Conservation (phyloP, 1,140 invertebrate species). For the Diabrotica undecimpunctata region DNA sequence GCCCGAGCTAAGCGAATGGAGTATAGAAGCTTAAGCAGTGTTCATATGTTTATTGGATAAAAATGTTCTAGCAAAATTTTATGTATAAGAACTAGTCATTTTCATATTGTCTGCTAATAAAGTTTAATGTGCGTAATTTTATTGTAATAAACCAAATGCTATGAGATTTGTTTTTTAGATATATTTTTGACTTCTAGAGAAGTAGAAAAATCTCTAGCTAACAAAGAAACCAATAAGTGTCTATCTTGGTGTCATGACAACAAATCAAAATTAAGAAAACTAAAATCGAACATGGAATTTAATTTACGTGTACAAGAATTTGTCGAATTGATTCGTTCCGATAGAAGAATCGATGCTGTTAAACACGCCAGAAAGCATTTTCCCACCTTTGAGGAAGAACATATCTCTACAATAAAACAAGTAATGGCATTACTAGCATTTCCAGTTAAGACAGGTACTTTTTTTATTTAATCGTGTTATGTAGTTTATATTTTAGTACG, state of each 20-base stretch:
- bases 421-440: slow-evolving; percentile 95
- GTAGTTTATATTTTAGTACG: too few relatives aligned
- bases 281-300: slow-evolving; percentile 87
- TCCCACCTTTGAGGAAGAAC: slow-evolving; percentile 79
- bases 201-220: slow-evolving; percentile 74
- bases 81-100: too few relatives aligned
- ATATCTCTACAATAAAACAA: slow-evolving; percentile 82
- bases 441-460: slow-evolving; percentile 69
- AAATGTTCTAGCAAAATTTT: too few relatives aligned
- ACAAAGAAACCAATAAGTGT: slow-evolving; percentile 82
- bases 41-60: too few relatives aligned
- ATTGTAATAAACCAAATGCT: too few relatives aligned
- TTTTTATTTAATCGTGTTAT: not conserved
- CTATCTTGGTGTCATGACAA: slow-evolving; percentile 98
- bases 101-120: too few relatives aligned
- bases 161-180: slow-evolving; percentile 53
- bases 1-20: too few relatives aligned
- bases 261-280: slow-evolving; percentile 90
- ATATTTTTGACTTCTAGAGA: slow-evolving; percentile 87
- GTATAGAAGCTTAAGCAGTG: too few relatives aligned
- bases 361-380: slow-evolving; percentile 93
- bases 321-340: slow-evolving; percentile 85
- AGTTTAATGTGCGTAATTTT: too few relatives aligned
- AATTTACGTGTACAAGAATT: slow-evolving; percentile 90
- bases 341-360: slow-evolving; percentile 85